Conservation (phyloP, 2,113 vertebrate genomes). For the Tor tambroides region DNA sequence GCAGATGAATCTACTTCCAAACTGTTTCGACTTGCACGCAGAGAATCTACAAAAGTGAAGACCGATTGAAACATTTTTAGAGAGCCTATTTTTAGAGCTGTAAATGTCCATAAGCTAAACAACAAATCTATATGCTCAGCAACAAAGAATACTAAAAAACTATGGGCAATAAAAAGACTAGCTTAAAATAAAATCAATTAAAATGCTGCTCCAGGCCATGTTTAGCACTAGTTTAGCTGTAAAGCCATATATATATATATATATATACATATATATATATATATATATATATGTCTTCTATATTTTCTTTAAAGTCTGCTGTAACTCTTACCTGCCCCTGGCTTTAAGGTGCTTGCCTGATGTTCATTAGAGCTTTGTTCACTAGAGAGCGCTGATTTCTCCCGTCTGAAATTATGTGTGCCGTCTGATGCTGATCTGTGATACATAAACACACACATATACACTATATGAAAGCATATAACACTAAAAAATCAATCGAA, state of each 20-base stretch:
- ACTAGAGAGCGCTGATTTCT: slow-evolving; percentile 66
- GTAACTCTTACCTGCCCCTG: slow-evolving; percentile 42
- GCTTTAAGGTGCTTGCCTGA: slow-evolving; percentile 48
- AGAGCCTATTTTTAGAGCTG: not conserved
- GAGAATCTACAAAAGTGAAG: slow-evolving; percentile 28
- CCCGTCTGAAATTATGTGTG: slow-evolving; percentile 56
- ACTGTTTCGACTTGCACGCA: not conserved
- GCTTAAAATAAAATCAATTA: not conserved
- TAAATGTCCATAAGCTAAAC: not conserved
- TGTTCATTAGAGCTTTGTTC: slow-evolving; percentile 58
- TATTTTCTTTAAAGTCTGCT: not conserved
- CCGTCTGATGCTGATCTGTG: slow-evolving; percentile 64
- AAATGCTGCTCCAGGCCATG: not conserved
- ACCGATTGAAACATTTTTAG: not conserved
- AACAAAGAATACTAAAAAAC: not conserved
- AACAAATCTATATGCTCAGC: not conserved
- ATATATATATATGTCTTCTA: no score
- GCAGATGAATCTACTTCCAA: slow-evolving; percentile 41
- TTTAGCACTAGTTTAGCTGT: not conserved
- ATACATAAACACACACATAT: slow-evolving; percentile 59
- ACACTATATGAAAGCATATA: not conserved
- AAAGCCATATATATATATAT: not conserved
- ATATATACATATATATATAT: no score
- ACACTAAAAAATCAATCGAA: not conserved
- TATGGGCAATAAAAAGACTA: not conserved